Evolutionary conservation across 2,113 vertebrate species (phyloP).

Genomic region (Malaclemys terrapin): DNA sequence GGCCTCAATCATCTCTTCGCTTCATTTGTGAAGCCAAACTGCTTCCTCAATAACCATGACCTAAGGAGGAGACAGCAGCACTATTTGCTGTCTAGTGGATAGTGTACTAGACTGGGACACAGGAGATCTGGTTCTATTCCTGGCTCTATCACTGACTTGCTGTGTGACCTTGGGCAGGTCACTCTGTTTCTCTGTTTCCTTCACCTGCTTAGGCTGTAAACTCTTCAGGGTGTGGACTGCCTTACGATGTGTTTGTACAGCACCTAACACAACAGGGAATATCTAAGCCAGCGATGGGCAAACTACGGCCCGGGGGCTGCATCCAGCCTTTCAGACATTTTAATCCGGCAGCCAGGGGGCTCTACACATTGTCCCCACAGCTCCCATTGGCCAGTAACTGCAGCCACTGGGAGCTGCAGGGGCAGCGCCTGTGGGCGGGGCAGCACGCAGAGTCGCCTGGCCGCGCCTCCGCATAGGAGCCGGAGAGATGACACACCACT

Average conservation of each 20-base stretch:
- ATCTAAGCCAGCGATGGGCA: neutral
- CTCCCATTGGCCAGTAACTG: no score
- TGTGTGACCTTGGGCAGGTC: slow-evolving; percentile 41
- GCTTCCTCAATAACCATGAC: neutral
- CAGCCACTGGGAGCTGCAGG: no score
- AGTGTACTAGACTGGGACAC: neutral
- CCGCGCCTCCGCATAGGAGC: no score
- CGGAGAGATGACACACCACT: no score
- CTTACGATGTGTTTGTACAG: slow-evolving; percentile 29
- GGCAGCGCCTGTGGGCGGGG: no score
- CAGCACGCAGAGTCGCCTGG: no score
- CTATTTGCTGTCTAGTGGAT: neutral
- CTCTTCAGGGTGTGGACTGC: neutral
- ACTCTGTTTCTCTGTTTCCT: neutral
- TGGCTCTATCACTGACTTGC: neutral
- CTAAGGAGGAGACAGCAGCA: neutral
- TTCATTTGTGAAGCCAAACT: neutral
- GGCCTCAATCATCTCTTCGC: neutral
- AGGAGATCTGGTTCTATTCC: neutral
- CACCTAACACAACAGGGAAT: neutral
- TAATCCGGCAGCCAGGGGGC: no score
- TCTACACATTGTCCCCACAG: no score
- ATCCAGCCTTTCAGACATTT: no score
- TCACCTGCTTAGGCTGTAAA: slow-evolving; percentile 9
- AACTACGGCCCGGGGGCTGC: no score